Evolutionary conservation across 92 coral and sea anemone genomes (phyloP).

Genomic region (Actinostola sp.): DNA sequence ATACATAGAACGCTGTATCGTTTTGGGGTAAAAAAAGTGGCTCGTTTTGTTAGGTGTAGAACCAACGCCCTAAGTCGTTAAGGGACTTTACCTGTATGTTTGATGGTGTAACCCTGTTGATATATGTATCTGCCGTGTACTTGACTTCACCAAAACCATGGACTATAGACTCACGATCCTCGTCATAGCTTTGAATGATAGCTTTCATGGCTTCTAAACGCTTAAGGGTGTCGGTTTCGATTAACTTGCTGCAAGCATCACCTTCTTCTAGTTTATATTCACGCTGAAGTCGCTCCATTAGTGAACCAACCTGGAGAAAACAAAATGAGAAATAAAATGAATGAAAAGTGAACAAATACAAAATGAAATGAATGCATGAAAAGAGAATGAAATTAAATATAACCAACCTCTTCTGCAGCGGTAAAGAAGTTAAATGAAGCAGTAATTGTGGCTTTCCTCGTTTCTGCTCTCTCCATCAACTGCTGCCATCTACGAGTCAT

Average conservation of each 20-base stretch:
- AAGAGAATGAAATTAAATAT: not conserved
- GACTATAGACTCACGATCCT: conserved; percentile 90
- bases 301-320: conserved; percentile 63
- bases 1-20: too few species aligned
- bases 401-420: conserved; percentile 87
- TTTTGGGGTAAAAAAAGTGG: too few species aligned
- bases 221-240: conserved; percentile 74
- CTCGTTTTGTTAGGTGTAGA: too few species aligned
- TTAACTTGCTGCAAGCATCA: conserved; percentile 91
- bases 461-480: conserved; percentile 87
- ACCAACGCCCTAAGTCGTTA: too few species aligned
- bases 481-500: conserved; percentile 94
- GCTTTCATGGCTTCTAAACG: conserved; percentile 86
- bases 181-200: conserved; percentile 90
- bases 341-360: not conserved
- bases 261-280: conserved; percentile 89
- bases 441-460: conserved; percentile 77
- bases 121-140: conserved; percentile 88
- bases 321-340: not conserved
- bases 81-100: conserved; percentile 29
- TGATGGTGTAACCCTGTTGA: conserved; percentile 72
- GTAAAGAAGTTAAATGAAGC: conserved; percentile 91
- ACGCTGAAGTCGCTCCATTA: conserved; percentile 76
- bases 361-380: not conserved
- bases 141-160: conserved; percentile 92